Conservation (phyloP, 2,888 invertebrate genomes). For the Pegoplata infirma region DNA sequence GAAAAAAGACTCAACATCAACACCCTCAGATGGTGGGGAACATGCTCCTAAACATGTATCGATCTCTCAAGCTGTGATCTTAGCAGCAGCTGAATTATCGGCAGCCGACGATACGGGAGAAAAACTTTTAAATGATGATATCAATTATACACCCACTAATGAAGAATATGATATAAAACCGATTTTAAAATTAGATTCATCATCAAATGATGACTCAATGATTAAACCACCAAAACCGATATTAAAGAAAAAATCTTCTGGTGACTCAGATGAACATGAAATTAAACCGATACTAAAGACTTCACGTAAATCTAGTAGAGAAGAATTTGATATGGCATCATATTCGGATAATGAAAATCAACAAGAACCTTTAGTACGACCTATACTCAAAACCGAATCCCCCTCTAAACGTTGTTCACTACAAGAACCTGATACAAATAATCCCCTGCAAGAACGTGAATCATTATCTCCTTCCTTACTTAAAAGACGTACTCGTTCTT, state of each 20-base stretch:
- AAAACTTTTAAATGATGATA: slow-evolving; percentile 54
- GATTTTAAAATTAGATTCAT: slow-evolving; percentile 90
- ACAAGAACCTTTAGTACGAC: slow-evolving; percentile 65
- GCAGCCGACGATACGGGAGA: slow-evolving; percentile 77
- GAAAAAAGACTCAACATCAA: slow-evolving; percentile 77
- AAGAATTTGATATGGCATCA: slow-evolving; percentile 78
- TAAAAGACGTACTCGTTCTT: slow-evolving; percentile 73
- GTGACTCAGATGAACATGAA: slow-evolving; percentile 85
- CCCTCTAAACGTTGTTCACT: slow-evolving; percentile 75
- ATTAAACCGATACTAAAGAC: slow-evolving; percentile 88
- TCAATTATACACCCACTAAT: slow-evolving; percentile 66
- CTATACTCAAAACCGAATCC: slow-evolving; percentile 76
- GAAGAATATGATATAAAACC: slow-evolving; percentile 84
- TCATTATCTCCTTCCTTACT: slow-evolving; percentile 62
- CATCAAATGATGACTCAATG: slow-evolving; percentile 70
- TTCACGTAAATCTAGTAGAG: slow-evolving; percentile 83
- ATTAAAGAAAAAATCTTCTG: slow-evolving; percentile 88
- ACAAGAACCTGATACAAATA: slow-evolving; percentile 60
- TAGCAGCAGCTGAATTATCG: slow-evolving; percentile 79
- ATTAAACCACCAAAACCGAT: slow-evolving; percentile 85
- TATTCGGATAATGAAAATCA: slow-evolving; percentile 57
- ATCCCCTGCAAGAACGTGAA: slow-evolving; percentile 18
- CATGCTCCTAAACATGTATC: slow-evolving; percentile 77
- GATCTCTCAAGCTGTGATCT: slow-evolving; percentile 77
- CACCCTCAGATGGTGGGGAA: slow-evolving; percentile 75